A percentile compares a stretch with the other conserved stretches of the same genome.
These are phyloP conservation scores for Hippasteria phrygiana DNA, from an alignment of 53 echinoderm and acorn worm species.

Conservation along the genomic window DNA sequence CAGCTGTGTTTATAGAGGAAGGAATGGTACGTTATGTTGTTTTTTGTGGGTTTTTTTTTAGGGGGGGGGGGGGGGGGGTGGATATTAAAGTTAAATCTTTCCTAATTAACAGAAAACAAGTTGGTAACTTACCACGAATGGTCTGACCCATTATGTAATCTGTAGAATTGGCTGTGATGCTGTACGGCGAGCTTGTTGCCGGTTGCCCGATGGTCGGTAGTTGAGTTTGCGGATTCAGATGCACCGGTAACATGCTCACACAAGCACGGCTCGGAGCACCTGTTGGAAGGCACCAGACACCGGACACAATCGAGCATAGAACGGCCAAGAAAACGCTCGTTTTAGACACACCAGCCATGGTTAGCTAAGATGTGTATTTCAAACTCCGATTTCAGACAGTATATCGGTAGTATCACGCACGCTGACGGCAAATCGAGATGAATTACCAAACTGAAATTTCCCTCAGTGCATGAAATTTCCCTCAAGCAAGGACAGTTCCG, in stretches of 20 bases:
- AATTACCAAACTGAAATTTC: no score
- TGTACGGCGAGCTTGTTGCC: not conserved
- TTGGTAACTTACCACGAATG: not conserved
- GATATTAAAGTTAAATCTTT: no score
- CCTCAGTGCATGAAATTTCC: no score
- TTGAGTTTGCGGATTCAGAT: no score
- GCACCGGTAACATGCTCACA: constrained; percentile 7
- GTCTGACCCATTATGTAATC: not conserved
- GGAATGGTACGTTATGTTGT: no score
- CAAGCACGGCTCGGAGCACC: constrained; percentile 41
- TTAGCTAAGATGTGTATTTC: not conserved
- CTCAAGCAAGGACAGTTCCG: not conserved
- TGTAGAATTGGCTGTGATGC: not conserved
- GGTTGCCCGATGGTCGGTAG: not conserved
- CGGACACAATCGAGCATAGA: not conserved
- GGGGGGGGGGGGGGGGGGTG: no score
- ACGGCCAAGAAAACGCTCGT: not conserved
- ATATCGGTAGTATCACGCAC: not conserved
- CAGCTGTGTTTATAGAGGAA: no score
- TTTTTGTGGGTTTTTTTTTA: no score
- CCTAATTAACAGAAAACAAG: no score
- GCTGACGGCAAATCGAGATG: no score
- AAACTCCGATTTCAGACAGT: not conserved
- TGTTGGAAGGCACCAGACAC: constrained; percentile 20
- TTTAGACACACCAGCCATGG: constrained; percentile 22